Base-by-base conservation (phyloP, 1,140 invertebrate genomes). In the Hermetia illucens region DNA sequence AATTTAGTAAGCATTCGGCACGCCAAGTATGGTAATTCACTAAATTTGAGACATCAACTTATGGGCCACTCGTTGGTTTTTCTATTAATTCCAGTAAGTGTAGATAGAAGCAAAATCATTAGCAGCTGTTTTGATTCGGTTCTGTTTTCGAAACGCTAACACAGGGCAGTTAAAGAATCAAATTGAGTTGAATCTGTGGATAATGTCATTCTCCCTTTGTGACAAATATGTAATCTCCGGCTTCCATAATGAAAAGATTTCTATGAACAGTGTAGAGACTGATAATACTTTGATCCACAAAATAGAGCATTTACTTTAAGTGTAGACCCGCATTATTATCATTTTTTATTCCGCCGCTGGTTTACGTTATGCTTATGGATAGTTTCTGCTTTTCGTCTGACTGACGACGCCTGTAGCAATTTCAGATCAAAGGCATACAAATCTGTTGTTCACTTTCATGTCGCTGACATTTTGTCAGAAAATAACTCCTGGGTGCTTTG, bases 391-490 rank as follows among this genome's bases (percentile, higher is more conserved):
- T 96, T 61, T 94, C 90, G 5, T 86, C 88, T 1, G 87, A 95
- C 61, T 92, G 88, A n/a, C 81, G 89, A 51, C 62, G 90, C 19
- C 64, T 96, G 3, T 93, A 16, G 93, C 89, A 13, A 90, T 82
- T 2, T 93, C 89, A 17, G 90, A 95, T 67, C 90, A 96, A 65
- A 80, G 84, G 34, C 86, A 93, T 53, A 89, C 94, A 68, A 95
- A 94, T 64, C 68, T 95, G 25, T 94, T 12, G 77, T 84, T 58
- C 82, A 91, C 62, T 83, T 84, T n/a, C 81, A 86, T 64, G 70
- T 89, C 42, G 80, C 82, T 9, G 80, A 79, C 30, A 93, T 88
- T 5, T 61, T 94, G 43, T 91, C 88, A 13, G 89, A 88, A 1
- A 89, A 94, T 64, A 84, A 81, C 13, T 91, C 88, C 0, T 94